Evolutionary conservation across 2,113 vertebrate genomes (phyloP).

Genomic region (Poeciliopsis turrubarensis): DNA sequence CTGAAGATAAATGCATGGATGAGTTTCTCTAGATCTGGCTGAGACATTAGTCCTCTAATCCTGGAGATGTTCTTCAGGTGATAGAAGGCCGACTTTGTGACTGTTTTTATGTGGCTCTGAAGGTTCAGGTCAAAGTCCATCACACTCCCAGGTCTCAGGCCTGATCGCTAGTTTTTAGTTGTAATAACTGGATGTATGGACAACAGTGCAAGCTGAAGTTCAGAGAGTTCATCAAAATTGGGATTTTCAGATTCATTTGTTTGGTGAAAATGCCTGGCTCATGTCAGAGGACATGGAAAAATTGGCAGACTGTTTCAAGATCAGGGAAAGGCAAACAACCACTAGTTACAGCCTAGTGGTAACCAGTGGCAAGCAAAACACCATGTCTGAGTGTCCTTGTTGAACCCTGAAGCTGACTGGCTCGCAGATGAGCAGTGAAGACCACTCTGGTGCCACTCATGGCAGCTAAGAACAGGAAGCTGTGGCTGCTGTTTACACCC

Average conservation of each 20-base stretch:
- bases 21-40: no score
- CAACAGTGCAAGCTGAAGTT: background rate
- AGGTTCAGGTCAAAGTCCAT: no score
- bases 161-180: no score
- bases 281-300: background rate
- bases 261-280: background rate
- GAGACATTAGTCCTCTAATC: no score
- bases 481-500: background rate
- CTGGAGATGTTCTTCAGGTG: no score
- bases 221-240: background rate
- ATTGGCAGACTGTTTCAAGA: background rate
- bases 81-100: no score
- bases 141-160: no score
- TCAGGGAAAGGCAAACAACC: background rate
- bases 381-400: background rate
- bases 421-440: background rate
- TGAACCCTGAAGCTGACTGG: background rate
- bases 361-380: background rate
- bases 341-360: background rate
- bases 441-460: background rate
- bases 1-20: no score
- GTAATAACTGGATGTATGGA: background rate
- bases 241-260: background rate
- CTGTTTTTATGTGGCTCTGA: no score
- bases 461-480: background rate